These are phyloP conservation scores for Dicerorhinus sumatrensis DNA, from an alignment of 2,113 vertebrate species.

Conservation along the genomic window DNA sequence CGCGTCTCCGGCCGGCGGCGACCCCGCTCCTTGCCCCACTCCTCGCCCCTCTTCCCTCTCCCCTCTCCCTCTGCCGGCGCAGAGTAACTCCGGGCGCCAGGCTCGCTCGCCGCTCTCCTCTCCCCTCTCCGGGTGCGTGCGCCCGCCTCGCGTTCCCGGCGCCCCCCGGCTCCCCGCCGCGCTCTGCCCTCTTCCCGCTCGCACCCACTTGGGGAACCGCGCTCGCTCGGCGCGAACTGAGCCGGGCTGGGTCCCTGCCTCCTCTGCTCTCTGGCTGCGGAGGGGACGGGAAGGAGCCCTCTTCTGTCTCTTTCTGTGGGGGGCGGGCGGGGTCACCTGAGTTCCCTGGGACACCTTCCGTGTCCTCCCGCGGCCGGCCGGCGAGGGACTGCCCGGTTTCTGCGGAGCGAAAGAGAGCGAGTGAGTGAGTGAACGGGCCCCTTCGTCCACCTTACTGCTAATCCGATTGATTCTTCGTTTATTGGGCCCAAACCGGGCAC, in stretches of 20 bases:
- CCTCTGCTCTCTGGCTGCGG: neutral
- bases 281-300: conserved; percentile 6
- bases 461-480: conserved; percentile 80
- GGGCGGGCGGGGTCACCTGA: conserved; percentile 79
- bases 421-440: conserved; percentile 36
- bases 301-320: neutral
- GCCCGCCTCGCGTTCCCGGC: conserved; percentile 27
- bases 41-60: neutral
- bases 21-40: neutral
- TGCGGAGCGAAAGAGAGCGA: neutral
- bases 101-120: conserved; percentile 43
- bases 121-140: conserved; percentile 37
- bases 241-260: neutral
- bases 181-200: neutral
- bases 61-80: neutral
- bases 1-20: conserved; percentile 37
- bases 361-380: conserved; percentile 28
- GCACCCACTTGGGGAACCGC: neutral
- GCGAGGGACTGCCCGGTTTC: conserved; percentile 45
- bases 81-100: conserved; percentile 72
- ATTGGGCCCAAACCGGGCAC: conserved; percentile 81
- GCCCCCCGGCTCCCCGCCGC: conserved; percentile 43
- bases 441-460: conserved; percentile 71
- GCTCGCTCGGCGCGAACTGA: neutral
- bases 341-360: conserved; percentile 73